Evolutionary conservation across 2,113 vertebrate species (phyloP).

Genomic region (Sinocyclocheilus grahami): DNA sequence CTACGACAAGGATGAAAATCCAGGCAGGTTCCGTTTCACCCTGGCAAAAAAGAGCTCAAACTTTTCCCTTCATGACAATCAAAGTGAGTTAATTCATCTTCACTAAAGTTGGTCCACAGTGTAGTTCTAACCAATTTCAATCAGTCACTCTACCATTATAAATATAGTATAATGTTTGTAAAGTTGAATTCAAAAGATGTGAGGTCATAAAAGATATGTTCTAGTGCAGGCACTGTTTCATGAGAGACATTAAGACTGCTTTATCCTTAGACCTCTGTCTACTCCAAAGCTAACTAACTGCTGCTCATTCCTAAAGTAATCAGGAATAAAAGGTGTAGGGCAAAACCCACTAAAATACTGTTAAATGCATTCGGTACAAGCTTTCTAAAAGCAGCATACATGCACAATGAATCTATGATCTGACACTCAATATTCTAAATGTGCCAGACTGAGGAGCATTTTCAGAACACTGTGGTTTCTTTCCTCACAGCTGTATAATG

Average conservation of each 20-base stretch:
- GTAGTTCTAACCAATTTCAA: no score
- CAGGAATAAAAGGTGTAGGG: not conserved
- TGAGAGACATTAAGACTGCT: not conserved
- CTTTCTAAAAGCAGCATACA: not conserved
- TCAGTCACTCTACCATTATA: not conserved
- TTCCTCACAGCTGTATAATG: not conserved
- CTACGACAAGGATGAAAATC: constrained; percentile 82
- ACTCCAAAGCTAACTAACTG: not conserved
- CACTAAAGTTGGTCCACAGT: not conserved
- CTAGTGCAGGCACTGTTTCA: not conserved
- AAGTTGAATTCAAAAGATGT: not conserved
- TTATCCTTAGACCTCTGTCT: not conserved
- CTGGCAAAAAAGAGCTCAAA: constrained; percentile 81
- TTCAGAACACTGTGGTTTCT: not conserved
- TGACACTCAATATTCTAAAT: constrained; percentile 5
- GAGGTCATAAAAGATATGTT: no score
- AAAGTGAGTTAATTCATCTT: constrained; percentile 67
- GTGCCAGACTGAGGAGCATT: not conserved
- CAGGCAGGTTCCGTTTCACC: constrained; percentile 78
- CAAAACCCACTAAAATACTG: not conserved
- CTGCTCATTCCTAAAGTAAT: not conserved
- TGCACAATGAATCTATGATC: constrained; percentile 5
- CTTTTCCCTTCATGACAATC: constrained; percentile 86
- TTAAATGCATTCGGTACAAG: not conserved
- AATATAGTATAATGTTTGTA: not conserved